Evolutionary conservation across 2,888 invertebrate genomes (phyloP), one percentile per base, ranked within the genome.

Genomic region (Latheticus oryzae): DNA sequence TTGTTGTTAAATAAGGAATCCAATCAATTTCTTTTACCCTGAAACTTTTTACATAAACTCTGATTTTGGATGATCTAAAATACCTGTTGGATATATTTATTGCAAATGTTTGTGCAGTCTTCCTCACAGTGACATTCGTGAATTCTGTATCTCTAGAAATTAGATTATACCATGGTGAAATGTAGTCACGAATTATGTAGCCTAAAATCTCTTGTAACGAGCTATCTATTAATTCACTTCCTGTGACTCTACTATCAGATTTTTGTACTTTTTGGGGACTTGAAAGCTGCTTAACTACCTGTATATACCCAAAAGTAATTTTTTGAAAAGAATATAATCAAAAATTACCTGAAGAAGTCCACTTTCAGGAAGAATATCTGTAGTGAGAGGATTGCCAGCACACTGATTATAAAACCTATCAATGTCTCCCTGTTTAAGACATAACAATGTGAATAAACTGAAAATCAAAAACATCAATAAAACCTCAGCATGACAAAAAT

Each of bases 1-100:
- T 84, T 19, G 91, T 91, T 11, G 95, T 94, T 57, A 95, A 83
- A 69, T 92, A 90, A 23, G 92, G 89, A 68, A 93, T 89, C 93
- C 95, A 94, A 77, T 96, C 93, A 7, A 95, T 89, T 73, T 90
- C 87, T 82, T 93, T 93, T 33, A 92, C 79, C 66, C 84, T 83
- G 62, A 23, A 68, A 65, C 24, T 28, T 28, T 30, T 19, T 16
- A 24, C 11, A 45, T 28, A n/a, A n/a, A n/a, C n/a, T n/a, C n/a
- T n/a, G n/a, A n/a, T n/a, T n/a, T n/a, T n/a, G n/a, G n/a, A n/a
- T n/a, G n/a, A n/a, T n/a, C n/a, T n/a, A n/a, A n/a, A n/a, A n/a
- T 74, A 88, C 89, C 88, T 86, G 75, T 87, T 87, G 53, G 90
- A 85, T 73, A 90, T 84, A 75, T 86, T 85, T 48, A 88, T 85